phyloP scores from a whole-genome alignment of 2,113 vertebrate genomes.

The Myrmophylax atrothorax region DNA sequence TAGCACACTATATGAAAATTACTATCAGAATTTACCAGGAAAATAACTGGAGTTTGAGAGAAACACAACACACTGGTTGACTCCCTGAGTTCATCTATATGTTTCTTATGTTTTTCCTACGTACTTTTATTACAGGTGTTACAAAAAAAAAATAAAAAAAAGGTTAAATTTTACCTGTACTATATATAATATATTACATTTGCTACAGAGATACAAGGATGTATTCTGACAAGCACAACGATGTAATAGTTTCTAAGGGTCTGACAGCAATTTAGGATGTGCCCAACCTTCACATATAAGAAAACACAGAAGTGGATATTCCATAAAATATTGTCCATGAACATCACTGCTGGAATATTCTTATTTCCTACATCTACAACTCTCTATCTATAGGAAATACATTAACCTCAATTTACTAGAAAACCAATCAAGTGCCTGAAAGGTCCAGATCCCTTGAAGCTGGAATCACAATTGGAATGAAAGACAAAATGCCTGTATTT shows the following conservation, averaged over 20 bases:
- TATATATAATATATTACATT: not conserved
- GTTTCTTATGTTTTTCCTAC: not conserved
- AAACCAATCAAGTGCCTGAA: not conserved
- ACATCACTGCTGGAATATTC: not conserved
- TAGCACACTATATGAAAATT: not conserved
- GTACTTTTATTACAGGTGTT: not conserved
- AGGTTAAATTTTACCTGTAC: not conserved
- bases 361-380: not conserved
- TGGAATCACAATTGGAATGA: not conserved
- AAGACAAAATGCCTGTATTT: not conserved
- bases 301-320: fast-evolving
- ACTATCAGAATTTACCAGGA: not conserved
- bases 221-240: not conserved
- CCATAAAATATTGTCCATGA: not conserved
- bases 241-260: not conserved
- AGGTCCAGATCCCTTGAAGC: not conserved
- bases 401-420: not conserved
- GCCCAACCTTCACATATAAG: not conserved
- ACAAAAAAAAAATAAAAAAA: not conserved
- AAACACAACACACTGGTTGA: not conserved
- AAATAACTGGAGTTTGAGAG: not conserved
- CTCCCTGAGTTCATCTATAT: not conserved
- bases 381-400: not conserved
- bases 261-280: not conserved
- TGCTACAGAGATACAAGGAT: not conserved